Evolutionary conservation across 2,113 vertebrate genomes (phyloP).

Genomic region (Apaloderma vittatum): DNA sequence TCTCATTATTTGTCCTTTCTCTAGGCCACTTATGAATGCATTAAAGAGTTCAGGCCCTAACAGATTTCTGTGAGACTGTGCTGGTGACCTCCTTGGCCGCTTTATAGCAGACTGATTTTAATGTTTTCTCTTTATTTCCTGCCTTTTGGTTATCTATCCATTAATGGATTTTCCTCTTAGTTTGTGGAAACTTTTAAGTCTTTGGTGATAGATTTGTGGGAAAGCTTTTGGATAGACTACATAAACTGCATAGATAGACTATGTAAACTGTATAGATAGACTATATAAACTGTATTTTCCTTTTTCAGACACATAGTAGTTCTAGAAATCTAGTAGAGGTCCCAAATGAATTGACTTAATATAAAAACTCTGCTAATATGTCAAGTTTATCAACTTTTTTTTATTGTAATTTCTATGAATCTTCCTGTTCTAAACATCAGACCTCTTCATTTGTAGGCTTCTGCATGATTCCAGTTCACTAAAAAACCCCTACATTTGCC

Average conservation of each 20-base stretch:
- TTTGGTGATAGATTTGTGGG: not conserved
- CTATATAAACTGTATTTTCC: not conserved
- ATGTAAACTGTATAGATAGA: not conserved
- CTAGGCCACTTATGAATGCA: constrained; percentile 3
- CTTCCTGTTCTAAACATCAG: not conserved
- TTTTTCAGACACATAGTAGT: not conserved
- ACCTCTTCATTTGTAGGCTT: not conserved
- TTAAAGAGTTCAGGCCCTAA: constrained; percentile 32
- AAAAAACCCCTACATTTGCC: not conserved
- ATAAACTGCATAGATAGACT: not conserved
- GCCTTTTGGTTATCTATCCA: not conserved
- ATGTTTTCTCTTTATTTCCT: not conserved
- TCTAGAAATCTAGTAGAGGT: not conserved
- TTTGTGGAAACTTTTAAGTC: not conserved
- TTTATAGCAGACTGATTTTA: not conserved
- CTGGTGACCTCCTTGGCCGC: not conserved
- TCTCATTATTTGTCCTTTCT: constrained; percentile 24
- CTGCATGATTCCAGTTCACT: not conserved
- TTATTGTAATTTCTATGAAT: not conserved
- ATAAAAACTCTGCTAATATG: not conserved
- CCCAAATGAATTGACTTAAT: not conserved
- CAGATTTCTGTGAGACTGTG: not conserved
- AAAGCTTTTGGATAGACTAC: not conserved
- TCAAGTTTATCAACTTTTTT: not conserved
- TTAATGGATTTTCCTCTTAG: constrained; percentile 11